These are phyloP conservation scores for Nyctereutes procyonoides DNA, from an alignment of 2,113 vertebrate genomes.

Conservation along the genomic window DNA sequence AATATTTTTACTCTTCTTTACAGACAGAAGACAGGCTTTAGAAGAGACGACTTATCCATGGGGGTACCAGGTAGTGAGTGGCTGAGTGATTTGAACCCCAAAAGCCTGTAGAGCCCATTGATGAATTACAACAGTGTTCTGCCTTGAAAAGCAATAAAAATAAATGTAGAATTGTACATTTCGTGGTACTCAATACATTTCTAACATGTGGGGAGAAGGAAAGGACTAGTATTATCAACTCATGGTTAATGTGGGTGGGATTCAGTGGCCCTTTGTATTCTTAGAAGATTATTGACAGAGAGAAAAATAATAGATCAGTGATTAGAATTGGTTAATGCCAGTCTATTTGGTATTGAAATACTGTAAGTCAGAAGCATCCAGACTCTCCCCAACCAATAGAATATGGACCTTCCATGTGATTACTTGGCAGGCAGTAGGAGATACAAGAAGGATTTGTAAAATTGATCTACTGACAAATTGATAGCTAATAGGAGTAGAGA, in stretches of 20 bases:
- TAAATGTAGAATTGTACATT: not conserved
- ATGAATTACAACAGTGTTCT: not conserved
- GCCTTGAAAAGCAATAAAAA: constrained; percentile 2
- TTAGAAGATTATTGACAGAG: not conserved
- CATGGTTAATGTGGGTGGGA: not conserved
- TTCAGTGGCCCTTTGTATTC: not conserved
- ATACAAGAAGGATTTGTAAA: not conserved
- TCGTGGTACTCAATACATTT: not conserved
- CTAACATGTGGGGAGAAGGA: not conserved
- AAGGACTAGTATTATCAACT: not conserved
- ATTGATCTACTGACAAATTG: not conserved
- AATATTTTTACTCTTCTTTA: not conserved
- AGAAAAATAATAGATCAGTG: not conserved
- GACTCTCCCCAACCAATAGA: not conserved
- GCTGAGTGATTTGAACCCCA: not conserved
- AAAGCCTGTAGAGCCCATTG: not conserved
- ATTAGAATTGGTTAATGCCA: not conserved
- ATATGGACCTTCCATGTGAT: not conserved
- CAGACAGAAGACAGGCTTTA: not conserved
- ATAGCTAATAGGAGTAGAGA: not conserved
- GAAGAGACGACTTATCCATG: not conserved
- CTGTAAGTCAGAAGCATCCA: not conserved
- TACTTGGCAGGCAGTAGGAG: not conserved
- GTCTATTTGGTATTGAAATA: not conserved
- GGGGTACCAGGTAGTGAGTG: not conserved